These are phyloP conservation scores for Buteo buteo DNA, from an alignment of 2,113 vertebrate genomes.

Conservation along the genomic window DNA sequence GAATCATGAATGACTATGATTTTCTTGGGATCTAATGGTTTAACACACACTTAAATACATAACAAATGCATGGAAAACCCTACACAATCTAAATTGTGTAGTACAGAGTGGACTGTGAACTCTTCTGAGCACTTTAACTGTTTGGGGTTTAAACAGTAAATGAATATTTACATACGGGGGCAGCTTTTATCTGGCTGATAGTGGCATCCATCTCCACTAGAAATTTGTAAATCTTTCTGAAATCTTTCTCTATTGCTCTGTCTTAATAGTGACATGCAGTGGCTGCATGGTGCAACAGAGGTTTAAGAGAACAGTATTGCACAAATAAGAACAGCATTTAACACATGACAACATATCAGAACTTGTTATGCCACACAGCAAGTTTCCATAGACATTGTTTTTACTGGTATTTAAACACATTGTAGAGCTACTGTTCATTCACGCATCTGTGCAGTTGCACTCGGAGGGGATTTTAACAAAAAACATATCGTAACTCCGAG, in stretches of 20 bases:
- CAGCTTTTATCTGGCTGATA: neutral
- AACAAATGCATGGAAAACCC: slow-evolving; percentile 54
- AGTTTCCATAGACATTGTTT: neutral
- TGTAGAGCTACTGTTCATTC: neutral
- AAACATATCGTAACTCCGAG: neutral
- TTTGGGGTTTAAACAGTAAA: slow-evolving; percentile 40
- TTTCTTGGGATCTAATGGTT: slow-evolving; percentile 64
- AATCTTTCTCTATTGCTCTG: slow-evolving; percentile 4
- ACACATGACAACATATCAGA: neutral
- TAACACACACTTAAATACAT: slow-evolving; percentile 63
- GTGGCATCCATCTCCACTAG: neutral
- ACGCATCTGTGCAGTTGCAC: neutral
- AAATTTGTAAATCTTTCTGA: slow-evolving; percentile 26
- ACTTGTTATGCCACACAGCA: neutral
- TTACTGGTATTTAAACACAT: neutral
- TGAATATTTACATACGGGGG: neutral
- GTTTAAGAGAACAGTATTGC: neutral
- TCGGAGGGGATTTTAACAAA: neutral
- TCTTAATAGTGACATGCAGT: slow-evolving; percentile 40
- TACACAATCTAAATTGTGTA: neutral
- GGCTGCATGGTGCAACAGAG: slow-evolving; percentile 1
- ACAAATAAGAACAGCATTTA: neutral
- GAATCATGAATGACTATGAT: slow-evolving; percentile 71
- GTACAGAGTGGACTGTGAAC: slow-evolving; percentile 18
- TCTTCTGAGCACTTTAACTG: neutral